phyloP scores from a whole-genome alignment of 2,113 vertebrate species.

The Hyperopisus bebe region DNA sequence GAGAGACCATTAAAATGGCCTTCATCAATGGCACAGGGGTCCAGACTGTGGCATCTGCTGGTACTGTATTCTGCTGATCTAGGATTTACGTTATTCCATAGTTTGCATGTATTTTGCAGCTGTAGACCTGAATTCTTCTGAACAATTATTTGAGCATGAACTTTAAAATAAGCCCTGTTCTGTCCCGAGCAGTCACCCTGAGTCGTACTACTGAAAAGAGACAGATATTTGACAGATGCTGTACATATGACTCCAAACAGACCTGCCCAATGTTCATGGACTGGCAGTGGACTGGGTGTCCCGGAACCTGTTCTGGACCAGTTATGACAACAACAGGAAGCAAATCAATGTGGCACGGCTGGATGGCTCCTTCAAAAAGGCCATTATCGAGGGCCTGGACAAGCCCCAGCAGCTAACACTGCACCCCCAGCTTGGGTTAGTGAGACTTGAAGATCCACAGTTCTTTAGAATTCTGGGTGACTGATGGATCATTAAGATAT shows the following conservation, averaged over 20 bases:
- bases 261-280: slow-evolving; percentile 87
- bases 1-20: slow-evolving; percentile 90
- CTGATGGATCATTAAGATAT: background rate
- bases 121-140: background rate
- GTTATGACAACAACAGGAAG: slow-evolving; percentile 90
- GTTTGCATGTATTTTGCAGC: background rate
- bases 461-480: background rate
- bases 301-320: slow-evolving; percentile 96
- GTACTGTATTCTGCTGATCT: slow-evolving; percentile 37
- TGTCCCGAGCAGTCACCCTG: background rate
- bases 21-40: slow-evolving; percentile 95
- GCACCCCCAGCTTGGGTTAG: slow-evolving; percentile 80
- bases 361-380: slow-evolving; percentile 94
- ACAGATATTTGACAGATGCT: background rate
- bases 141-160: background rate
- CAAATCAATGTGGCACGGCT: slow-evolving; percentile 94
- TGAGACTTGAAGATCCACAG: slow-evolving; percentile 4
- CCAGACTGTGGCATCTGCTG: slow-evolving; percentile 79
- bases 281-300: slow-evolving; percentile 96
- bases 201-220: background rate
- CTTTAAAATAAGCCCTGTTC: background rate
- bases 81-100: background rate
- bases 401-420: slow-evolving; percentile 89
- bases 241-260: slow-evolving; percentile 48
- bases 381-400: slow-evolving; percentile 87